A percentile compares a stretch with the other conserved stretches of the same genome.
These are phyloP conservation scores for Amiota minor DNA, from an alignment of 2,888 invertebrate genomes.

Conservation along the genomic window DNA sequence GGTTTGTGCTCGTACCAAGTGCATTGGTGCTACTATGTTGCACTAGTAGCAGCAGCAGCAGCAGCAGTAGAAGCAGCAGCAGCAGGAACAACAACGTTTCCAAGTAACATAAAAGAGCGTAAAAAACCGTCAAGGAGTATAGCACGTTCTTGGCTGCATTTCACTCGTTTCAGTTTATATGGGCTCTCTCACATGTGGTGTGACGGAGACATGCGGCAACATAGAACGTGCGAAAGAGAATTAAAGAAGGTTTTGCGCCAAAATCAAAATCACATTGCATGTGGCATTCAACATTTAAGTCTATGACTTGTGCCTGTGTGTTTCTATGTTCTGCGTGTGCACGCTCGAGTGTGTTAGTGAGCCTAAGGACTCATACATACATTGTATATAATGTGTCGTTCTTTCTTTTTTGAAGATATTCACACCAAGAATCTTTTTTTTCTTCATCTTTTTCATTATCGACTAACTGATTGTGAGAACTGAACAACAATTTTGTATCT, in stretches of 20 bases:
- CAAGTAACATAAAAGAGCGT: slow-evolving; percentile 65
- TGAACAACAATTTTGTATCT: slow-evolving; percentile 31
- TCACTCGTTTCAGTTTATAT: too few relatives aligned
- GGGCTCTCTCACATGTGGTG: not conserved
- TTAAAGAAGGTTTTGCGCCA: slow-evolving; percentile 59
- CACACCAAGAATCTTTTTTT: too few relatives aligned
- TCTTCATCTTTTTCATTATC: too few relatives aligned
- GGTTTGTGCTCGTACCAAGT: too few relatives aligned
- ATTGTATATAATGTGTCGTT: not conserved
- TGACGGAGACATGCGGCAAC: not conserved
- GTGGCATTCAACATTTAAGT: slow-evolving; percentile 21
- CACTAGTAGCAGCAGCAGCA: too few relatives aligned
- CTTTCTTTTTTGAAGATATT: too few relatives aligned
- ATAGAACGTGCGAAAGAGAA: slow-evolving; percentile 52
- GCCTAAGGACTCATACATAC: slow-evolving; percentile 44
- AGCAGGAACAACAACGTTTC: too few relatives aligned
- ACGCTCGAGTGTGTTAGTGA: slow-evolving; percentile 42
- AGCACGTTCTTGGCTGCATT: not conserved
- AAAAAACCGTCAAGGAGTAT: slow-evolving; percentile 50
- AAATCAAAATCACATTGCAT: slow-evolving; percentile 40
- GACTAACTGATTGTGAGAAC: too few relatives aligned
- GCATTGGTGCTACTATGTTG: too few relatives aligned
- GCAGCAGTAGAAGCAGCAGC: too few relatives aligned
- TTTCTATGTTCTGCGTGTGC: slow-evolving; percentile 29
- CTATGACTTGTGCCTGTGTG: not conserved